A percentile compares a stretch with the other conserved stretches of the same genome.
Evolutionary conservation across 2,888 invertebrate species (phyloP).

Genomic region (Cerceris rybyensis): DNA sequence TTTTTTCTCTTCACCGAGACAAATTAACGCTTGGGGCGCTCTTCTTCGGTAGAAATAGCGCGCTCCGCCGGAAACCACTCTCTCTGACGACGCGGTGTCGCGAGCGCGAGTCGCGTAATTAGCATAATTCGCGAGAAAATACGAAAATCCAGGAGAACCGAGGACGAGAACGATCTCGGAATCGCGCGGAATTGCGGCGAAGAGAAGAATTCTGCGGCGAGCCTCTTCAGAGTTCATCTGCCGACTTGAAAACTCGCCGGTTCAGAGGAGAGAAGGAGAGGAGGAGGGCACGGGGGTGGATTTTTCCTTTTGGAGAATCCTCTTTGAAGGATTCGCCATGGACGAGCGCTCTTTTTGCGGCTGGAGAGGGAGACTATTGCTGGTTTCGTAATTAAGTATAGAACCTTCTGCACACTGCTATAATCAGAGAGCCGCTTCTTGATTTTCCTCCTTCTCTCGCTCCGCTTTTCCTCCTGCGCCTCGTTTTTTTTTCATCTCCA

Average conservation of each 20-base stretch:
- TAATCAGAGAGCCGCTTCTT: conserved; percentile 29
- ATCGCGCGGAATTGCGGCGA: conserved; percentile 38
- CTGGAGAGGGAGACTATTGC: conserved; percentile 30
- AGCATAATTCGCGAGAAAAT: conserved; percentile 66
- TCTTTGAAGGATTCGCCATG: conserved; percentile 25
- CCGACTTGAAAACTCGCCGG: conserved; percentile 46
- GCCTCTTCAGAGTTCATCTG: conserved; percentile 56
- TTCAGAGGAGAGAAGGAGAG: conserved; percentile 21
- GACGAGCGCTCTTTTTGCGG: conserved; percentile 23
- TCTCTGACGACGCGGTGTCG: conserved; percentile 11
- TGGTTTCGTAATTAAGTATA: conserved; percentile 49
- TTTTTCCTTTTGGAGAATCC: conserved; percentile 48
- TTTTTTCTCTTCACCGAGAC: conserved; percentile 25
- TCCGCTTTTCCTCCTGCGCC: not conserved
- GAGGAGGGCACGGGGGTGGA: not conserved
- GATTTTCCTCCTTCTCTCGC: not conserved
- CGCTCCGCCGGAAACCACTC: conserved; percentile 47
- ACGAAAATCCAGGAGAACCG: conserved; percentile 36
- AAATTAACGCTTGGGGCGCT: conserved; percentile 53
- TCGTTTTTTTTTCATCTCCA: not conserved
- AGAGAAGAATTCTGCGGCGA: conserved; percentile 30
- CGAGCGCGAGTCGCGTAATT: conserved; percentile 56
- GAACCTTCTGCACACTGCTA: conserved; percentile 25
- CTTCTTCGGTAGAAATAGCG: conserved; percentile 53
- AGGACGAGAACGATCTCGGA: not conserved